A percentile compares a stretch with the other conserved stretches of the same genome.
phyloP scores from a whole-genome alignment of 1,140 invertebrate species.

The Sipha flava region DNA sequence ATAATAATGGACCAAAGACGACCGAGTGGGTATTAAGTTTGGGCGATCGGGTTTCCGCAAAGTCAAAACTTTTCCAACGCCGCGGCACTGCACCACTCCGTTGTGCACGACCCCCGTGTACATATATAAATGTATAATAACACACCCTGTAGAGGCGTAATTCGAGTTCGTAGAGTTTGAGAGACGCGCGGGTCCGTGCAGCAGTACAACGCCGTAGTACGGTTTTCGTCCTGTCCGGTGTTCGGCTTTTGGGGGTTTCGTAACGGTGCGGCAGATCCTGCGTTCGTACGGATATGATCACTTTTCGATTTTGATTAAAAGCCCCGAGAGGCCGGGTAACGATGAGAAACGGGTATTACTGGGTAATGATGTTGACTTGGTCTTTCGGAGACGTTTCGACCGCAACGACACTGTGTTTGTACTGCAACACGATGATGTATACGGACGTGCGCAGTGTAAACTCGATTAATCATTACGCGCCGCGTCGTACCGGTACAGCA shows the following conservation, averaged over 20 bases:
- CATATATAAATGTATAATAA: background rate
- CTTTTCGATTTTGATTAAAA: background rate
- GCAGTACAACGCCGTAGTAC: background rate
- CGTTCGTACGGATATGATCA: background rate
- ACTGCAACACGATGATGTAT: background rate
- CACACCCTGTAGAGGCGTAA: background rate
- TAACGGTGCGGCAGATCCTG: background rate
- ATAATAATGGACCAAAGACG: background rate
- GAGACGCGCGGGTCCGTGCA: too few relatives aligned
- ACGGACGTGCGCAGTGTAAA: too few relatives aligned
- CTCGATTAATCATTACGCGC: too few relatives aligned
- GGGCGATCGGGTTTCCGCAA: background rate
- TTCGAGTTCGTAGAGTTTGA: background rate
- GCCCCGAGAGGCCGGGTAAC: background rate
- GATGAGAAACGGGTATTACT: too few relatives aligned
- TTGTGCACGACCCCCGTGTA: background rate
- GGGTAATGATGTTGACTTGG: background rate
- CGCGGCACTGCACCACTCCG: too few relatives aligned
- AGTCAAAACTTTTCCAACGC: background rate
- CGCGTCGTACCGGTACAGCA: too few relatives aligned
- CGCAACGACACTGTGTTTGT: background rate
- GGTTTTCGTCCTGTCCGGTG: background rate
- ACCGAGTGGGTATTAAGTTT: background rate
- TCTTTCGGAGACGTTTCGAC: background rate
- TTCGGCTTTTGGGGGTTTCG: background rate